Base-by-base conservation (phyloP, 2,888 invertebrate genomes). In the Drosophila paucipuncta region DNA sequence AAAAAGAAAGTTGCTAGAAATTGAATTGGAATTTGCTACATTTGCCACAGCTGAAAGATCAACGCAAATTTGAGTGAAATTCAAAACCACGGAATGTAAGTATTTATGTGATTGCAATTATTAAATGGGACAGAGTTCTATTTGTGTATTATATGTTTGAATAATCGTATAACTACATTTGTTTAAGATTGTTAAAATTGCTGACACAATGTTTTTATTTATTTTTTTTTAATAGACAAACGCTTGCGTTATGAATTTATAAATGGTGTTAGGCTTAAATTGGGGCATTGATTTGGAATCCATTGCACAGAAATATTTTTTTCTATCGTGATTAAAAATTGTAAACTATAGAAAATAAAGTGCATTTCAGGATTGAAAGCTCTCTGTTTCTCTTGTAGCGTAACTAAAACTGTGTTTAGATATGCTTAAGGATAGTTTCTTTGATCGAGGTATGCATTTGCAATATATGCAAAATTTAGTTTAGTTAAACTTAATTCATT, bases 11-110 rank as follows among this genome's bases (percentile, higher is more conserved):
- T 49, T 39, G 50, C 55, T 59, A 31, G 13, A 53, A 75, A 58
- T 58, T 31, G 41, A 41, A 39, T 74, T 69, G 59, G 22, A 69
- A 58, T 43, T 58, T 65, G 39, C 37, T 53, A 65, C 37, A 52
- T n/a, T 4, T 13, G 60, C n/a, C 60, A 73, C 28, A 41, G 52
- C 61, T n/a, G 67, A 65, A 25, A 70, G 68, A 65, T 79, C 71
- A 39, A 39, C 62, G 50, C 61, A 39, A 57, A 68, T 16, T 53
- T 30, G 62, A 65, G 62, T 72, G 39, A 37, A 76, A 54, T 57
- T 72, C 63, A 59, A 72, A 47, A 28, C 47, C 65, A 52, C 55
- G 63, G 60, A 55, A 22, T 11, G 78, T 78, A 79, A 78, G 78
- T 78, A 78, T 52, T 60, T 16, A 47, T 25, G 47, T 11, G 18